These are phyloP conservation scores for Eilema depressum DNA, from an alignment of 2,888 invertebrate species.

Conservation along the genomic window DNA sequence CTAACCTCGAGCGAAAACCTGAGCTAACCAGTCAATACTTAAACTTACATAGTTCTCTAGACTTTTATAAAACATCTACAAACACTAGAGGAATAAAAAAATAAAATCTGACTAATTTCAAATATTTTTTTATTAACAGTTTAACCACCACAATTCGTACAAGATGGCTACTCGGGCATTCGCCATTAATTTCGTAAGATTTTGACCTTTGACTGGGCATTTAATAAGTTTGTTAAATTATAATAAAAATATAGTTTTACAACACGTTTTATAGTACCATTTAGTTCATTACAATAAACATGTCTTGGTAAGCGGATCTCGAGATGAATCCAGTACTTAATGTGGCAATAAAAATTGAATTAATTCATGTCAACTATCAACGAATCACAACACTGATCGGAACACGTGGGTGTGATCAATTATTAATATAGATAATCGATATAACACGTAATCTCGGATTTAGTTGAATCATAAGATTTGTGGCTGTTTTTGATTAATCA, in stretches of 20 bases:
- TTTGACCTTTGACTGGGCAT: conserved; percentile 4
- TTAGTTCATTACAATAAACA: conserved; percentile 41
- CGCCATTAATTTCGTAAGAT: neutral
- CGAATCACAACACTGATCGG: conserved; percentile 36
- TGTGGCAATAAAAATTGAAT: conserved; percentile 42
- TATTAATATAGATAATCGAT: conserved; percentile 42
- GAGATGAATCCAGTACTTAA: conserved; percentile 37
- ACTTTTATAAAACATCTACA: neutral
- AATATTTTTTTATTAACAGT: too few relatives aligned
- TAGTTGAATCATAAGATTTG: conserved; percentile 32
- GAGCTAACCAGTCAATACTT: too few relatives aligned
- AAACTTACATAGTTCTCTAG: too few relatives aligned
- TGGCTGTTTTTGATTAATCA: conserved; percentile 23
- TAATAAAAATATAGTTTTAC: neutral
- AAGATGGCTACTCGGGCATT: neutral
- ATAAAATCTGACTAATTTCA: neutral
- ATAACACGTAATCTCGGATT: conserved; percentile 33
- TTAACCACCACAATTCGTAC: neutral
- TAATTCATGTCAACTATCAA: conserved; percentile 32
- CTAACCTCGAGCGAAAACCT: too few relatives aligned
- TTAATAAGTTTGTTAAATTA: neutral
- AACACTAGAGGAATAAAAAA: neutral
- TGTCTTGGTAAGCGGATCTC: conserved; percentile 39
- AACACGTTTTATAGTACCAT: neutral
- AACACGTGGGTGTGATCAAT: conserved; percentile 38